Base-by-base conservation (phyloP, 2,888 invertebrate species). In the Malthinus seriepunctatus region DNA sequence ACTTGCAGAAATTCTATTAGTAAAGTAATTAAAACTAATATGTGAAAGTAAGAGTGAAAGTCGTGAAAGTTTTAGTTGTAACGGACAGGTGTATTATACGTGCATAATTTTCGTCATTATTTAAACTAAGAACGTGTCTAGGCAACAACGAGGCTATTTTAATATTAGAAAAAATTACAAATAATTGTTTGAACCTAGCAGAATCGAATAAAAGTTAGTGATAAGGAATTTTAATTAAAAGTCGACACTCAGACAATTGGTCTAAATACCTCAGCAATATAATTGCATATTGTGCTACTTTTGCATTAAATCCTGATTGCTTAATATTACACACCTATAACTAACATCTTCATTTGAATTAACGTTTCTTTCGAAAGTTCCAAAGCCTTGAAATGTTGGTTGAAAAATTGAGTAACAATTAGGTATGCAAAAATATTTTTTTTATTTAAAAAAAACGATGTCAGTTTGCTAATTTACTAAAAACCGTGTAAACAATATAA, bases 31-130 rank as follows among this genome's bases (percentile, higher is more conserved):
- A 55, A 46, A 47, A 35, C 33, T 34, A 48, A 32, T 9, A 60
- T 61, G 66, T 67, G 67, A 67, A 67, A 67, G 67, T 65, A 64
- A 62, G 49, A 63, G 67, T 62, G 67, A 67, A 67, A 67, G 67
- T 67, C 56, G 65, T 64, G 67, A 67, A 67, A 67, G 67, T 66
- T 48, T n/a, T 31, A 32, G 10, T 45, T 32, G 45, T 45, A 32
- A 45, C 31, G 10, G 50, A 45, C 54, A 59, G 59, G 54, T 59
- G 59, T 47, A 57, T 42, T 11, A n/a, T 32, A 45, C 11, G 31
- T 45, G 32, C 32, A 31, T 45, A 11, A 9, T 32, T 23, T 35
- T 35, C n/a, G 9, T 35, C 10, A 35, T 35, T 35, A 35, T 35
- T 35, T n/a, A 35, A 35, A 35, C 35, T 35, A 35, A 35, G 9